phyloP scores from a whole-genome alignment of 1,140 invertebrate species.

The Danaus plexippus region DNA sequence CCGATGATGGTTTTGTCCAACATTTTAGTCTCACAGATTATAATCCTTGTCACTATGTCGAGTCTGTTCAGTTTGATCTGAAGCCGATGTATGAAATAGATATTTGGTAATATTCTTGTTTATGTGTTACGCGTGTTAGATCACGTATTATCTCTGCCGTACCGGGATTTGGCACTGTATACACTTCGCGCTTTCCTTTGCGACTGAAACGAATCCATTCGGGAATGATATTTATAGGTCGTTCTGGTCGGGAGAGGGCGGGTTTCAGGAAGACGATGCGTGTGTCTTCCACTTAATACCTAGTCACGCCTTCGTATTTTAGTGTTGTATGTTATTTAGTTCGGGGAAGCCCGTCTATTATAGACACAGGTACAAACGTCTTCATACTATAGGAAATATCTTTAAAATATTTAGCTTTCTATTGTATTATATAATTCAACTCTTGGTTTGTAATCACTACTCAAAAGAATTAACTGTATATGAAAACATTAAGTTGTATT shows the following conservation, averaged over 20 bases:
- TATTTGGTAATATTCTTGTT: too few species aligned
- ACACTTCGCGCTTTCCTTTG: conserved; percentile 45
- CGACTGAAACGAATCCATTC: conserved; percentile 53
- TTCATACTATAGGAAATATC: neutral
- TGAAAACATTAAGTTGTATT: too few species aligned
- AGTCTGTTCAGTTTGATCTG: too few species aligned
- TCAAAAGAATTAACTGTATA: too few species aligned
- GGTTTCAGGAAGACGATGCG: conserved; percentile 55
- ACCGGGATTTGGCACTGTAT: conserved; percentile 48
- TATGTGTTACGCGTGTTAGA: conserved; percentile 25
- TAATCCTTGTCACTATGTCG: too few species aligned
- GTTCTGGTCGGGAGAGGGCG: conserved; percentile 44
- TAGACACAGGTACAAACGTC: neutral
- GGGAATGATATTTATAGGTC: conserved; percentile 62
- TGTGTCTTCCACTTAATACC: conserved; percentile 55
- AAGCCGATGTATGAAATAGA: too few species aligned
- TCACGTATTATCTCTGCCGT: conserved; percentile 49
- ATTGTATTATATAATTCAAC: too few species aligned
- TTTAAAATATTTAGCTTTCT: too few species aligned
- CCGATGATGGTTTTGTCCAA: conserved; percentile 61
- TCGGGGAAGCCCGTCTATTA: conserved; percentile 60
- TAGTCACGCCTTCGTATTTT: conserved; percentile 49
- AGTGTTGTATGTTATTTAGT: conserved; percentile 42
- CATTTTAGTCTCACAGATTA: conserved; percentile 32
- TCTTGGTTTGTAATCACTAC: too few species aligned